Percentiles rank a stretch among this genome's conserved stretches.
phyloP scores from a whole-genome alignment of 2,113 vertebrate genomes.

The Otus sunia region DNA sequence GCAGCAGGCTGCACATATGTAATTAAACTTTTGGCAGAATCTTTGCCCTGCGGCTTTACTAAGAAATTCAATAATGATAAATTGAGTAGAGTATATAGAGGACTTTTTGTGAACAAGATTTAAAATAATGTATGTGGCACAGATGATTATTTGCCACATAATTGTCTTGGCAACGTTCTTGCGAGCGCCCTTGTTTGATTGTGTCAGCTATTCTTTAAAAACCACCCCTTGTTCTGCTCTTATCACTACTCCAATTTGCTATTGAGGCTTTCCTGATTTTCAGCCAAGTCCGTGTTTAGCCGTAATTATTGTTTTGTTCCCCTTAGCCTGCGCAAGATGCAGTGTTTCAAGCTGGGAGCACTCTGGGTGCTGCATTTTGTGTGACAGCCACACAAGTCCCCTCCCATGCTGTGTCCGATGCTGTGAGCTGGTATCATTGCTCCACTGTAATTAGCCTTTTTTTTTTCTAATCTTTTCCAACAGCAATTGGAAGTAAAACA shows the following conservation, averaged over 20 bases:
- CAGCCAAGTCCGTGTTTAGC: background rate
- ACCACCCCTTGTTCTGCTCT: background rate
- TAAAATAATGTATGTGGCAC: constrained; percentile 1
- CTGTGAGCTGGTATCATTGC: background rate
- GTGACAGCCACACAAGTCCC: background rate
- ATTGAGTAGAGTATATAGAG: constrained; percentile 49
- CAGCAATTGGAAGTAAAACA: background rate
- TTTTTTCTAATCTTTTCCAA: background rate
- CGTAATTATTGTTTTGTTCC: background rate
- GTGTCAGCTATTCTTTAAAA: background rate
- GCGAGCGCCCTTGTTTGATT: background rate
- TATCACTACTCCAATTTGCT: background rate
- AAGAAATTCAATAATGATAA: constrained; percentile 64
- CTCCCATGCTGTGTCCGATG: background rate
- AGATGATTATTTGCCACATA: constrained; percentile 28
- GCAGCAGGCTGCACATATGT: constrained; percentile 4
- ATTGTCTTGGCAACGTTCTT: constrained; percentile 17
- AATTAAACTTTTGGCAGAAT: constrained; percentile 67
- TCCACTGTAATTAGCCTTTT: background rate
- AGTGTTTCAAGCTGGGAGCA: background rate
- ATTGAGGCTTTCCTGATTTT: background rate
- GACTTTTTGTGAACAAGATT: constrained; percentile 21
- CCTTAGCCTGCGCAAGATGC: background rate
- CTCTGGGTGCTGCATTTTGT: background rate
- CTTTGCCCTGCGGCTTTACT: constrained; percentile 56